phyloP scores from a whole-genome alignment of 2,888 invertebrate genomes.

The Catocala sponsa region DNA sequence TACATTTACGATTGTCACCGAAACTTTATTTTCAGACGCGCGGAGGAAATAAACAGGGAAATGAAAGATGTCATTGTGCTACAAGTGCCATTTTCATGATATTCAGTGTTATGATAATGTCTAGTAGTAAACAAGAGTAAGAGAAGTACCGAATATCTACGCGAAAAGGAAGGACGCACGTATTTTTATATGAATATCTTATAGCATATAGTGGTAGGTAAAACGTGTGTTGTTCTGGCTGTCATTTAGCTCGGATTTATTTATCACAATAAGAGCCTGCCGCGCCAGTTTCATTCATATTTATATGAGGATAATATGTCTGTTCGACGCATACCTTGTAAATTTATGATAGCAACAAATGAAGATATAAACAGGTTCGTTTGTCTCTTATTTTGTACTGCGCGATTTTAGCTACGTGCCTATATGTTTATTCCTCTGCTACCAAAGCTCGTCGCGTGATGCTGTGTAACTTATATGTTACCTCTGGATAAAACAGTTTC shows the following conservation, averaged over 20 bases:
- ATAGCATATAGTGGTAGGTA: constrained; percentile 10
- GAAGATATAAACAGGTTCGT: too few species aligned
- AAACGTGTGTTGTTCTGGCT: constrained; percentile 5
- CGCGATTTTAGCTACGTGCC: too few species aligned
- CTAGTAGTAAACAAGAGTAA: constrained; percentile 39
- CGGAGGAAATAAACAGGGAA: constrained; percentile 61
- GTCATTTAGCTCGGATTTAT: constrained; percentile 10
- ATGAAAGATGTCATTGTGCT: constrained; percentile 63
- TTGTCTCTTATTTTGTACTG: too few species aligned
- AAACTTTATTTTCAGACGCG: constrained; percentile 52
- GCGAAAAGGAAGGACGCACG: constrained; percentile 21
- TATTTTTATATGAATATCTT: constrained; percentile 19
- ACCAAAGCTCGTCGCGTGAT: too few species aligned
- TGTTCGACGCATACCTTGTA: not conserved
- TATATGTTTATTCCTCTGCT: too few species aligned
- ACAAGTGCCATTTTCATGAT: constrained; percentile 52
- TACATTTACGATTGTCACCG: constrained; percentile 24
- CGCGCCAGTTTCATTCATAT: not conserved
- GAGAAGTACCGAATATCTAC: constrained; percentile 35
- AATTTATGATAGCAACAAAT: too few species aligned
- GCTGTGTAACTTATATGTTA: too few species aligned
- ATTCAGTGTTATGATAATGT: constrained; percentile 43
- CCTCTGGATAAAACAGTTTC: too few species aligned
- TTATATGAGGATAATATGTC: not conserved
- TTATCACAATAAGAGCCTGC: not conserved